Percentiles rank a stretch among this genome's conserved stretches.
phyloP scores from a whole-genome alignment of 1,140 invertebrate species.

The Drosophila takahashii region DNA sequence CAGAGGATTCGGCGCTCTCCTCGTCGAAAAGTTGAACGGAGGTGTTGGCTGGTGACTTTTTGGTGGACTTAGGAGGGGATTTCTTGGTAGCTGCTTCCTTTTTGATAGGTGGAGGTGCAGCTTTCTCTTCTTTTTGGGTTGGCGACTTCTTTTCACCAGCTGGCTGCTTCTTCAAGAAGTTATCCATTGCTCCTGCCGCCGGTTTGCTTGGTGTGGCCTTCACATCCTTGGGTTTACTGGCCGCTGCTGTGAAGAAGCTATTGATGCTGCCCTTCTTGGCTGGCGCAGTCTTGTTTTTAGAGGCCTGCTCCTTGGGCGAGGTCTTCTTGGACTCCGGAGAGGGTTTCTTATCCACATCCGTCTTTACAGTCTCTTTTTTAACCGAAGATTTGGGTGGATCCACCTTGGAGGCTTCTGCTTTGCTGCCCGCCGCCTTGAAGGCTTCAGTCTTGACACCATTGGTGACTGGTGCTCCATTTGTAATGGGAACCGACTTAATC shows the following conservation, averaged over 20 bases:
- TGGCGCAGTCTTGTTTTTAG: constrained; percentile 40
- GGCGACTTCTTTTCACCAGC: constrained; percentile 38
- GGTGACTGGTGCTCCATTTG: constrained; percentile 27
- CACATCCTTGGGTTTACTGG: constrained; percentile 51
- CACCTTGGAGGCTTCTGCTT: constrained; percentile 25
- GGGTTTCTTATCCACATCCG: constrained; percentile 6
- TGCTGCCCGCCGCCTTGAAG: constrained; percentile 13
- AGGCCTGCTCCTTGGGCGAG: constrained; percentile 48
- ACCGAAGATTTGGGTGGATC: constrained; percentile 16
- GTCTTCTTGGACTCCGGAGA: constrained; percentile 31
- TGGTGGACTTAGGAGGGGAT: neutral
- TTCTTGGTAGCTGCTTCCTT: constrained; percentile 16
- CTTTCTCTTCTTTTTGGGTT: constrained; percentile 12
- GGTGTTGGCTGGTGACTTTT: constrained; percentile 55
- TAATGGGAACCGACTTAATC: neutral
- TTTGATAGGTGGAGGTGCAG: neutral
- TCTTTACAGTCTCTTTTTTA: neutral
- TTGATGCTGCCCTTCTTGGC: constrained; percentile 67
- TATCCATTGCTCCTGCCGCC: constrained; percentile 58
- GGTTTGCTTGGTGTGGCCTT: constrained; percentile 55
- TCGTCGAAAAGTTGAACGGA: constrained; percentile 68
- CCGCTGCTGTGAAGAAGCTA: constrained; percentile 61
- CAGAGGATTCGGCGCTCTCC: constrained; percentile 65
- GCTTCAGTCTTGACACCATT: constrained; percentile 31
- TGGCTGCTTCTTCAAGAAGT: constrained; percentile 72